These are phyloP conservation scores for Agriopis marginaria DNA, from an alignment of 2,888 invertebrate genomes.

Conservation along the genomic window DNA sequence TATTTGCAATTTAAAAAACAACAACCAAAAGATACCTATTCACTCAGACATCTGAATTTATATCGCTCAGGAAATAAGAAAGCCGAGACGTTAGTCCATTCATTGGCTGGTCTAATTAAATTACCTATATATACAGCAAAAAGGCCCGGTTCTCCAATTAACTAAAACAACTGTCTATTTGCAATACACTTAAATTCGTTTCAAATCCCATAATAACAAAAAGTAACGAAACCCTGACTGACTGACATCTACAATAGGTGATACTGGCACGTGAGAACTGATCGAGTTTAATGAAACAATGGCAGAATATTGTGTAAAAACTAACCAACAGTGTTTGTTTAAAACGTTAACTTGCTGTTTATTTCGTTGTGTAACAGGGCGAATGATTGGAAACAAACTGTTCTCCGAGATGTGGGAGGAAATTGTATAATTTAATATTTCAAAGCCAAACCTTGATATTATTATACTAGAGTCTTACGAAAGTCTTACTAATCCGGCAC, in stretches of 20 bases:
- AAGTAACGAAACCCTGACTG: conserved; percentile 47
- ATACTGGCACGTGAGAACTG: conserved; percentile 76
- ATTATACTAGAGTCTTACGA: too few species aligned
- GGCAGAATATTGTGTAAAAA: conserved; percentile 68
- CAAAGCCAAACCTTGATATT: too few species aligned
- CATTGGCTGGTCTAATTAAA: too few species aligned
- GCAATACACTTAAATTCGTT: neutral
- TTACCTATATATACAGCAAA: too few species aligned
- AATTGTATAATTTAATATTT: too few species aligned
- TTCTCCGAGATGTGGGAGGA: neutral
- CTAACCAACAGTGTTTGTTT: conserved; percentile 65
- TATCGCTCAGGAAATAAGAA: too few species aligned
- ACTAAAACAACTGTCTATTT: neutral
- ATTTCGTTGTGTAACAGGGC: conserved; percentile 59
- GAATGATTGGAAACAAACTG: conserved; percentile 33
- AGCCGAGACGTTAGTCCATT: too few species aligned
- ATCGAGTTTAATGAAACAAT: conserved; percentile 67
- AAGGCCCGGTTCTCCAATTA: neutral
- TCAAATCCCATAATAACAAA: conserved; percentile 11
- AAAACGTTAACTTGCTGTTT: conserved; percentile 59
- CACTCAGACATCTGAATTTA: too few species aligned
- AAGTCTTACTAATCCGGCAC: too few species aligned
- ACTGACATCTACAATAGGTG: conserved; percentile 45
- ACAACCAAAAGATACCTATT: too few species aligned
- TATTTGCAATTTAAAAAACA: too few species aligned